phyloP scores from a whole-genome alignment of 2,888 invertebrate genomes.

The Bembecia ichneumoniformis region DNA sequence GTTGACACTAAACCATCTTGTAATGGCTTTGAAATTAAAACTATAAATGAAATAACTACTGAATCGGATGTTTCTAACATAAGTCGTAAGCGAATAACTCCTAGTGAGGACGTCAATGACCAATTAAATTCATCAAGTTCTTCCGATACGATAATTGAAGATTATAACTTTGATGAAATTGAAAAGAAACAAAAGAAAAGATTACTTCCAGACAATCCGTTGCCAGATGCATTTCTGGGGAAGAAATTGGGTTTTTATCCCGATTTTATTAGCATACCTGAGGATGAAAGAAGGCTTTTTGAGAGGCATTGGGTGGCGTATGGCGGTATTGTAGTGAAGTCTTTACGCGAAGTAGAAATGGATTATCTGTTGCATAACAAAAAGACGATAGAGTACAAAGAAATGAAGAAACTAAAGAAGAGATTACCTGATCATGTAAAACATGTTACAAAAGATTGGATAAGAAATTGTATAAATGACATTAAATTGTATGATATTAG shows the following conservation, averaged over 20 bases:
- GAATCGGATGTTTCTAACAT: no score
- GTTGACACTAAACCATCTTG: no score
- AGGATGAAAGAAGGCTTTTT: constrained; percentile 41
- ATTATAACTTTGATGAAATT: constrained; percentile 1
- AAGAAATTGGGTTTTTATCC: constrained; percentile 56
- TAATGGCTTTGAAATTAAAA: no score
- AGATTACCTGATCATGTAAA: constrained; percentile 31
- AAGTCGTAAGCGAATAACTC: neutral
- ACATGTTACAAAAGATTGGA: constrained; percentile 54
- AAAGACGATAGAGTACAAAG: constrained; percentile 28
- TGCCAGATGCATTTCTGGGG: constrained; percentile 46
- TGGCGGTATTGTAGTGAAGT: constrained; percentile 63
- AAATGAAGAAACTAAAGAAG: constrained; percentile 37
- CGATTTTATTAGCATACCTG: constrained; percentile 55
- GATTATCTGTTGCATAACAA: constrained; percentile 50
- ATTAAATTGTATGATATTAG: constrained; percentile 36
- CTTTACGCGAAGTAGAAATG: constrained; percentile 38
- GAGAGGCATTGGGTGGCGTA: constrained; percentile 77
- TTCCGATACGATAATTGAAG: constrained; percentile 4
- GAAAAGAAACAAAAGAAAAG: constrained; percentile 8
- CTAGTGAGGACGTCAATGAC: constrained; percentile 1
- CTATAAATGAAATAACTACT: no score
- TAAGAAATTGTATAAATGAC: constrained; percentile 49
- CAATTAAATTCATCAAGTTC: constrained; percentile 12
- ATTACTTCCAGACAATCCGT: constrained; percentile 36